Evolutionary conservation across 2,888 invertebrate genomes (phyloP).

Genomic region (Heliconius sara): DNA sequence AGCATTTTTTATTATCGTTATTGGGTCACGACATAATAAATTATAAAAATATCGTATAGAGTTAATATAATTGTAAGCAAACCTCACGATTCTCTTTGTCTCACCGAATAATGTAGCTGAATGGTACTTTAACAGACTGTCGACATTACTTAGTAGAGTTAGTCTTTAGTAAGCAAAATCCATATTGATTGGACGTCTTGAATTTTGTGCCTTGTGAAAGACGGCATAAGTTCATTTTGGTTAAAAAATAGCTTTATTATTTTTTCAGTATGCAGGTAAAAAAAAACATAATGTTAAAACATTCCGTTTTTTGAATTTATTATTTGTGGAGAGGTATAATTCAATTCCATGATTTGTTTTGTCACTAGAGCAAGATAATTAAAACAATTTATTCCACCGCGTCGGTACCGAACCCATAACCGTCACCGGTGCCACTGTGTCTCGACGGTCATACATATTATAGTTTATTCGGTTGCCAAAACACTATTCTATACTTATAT

Average conservation of each 20-base stretch:
- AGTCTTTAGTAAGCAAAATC: constrained; percentile 47
- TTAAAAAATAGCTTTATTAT: not conserved
- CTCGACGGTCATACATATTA: not conserved
- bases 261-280: not conserved
- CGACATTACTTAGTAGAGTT: constrained; percentile 47
- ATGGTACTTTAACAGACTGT: constrained; percentile 50
- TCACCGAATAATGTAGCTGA: constrained; percentile 48
- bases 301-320: not conserved
- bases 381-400: too few species aligned
- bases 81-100: constrained; percentile 45
- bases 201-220: constrained; percentile 12
- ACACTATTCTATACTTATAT: not conserved
- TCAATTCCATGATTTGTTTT: too few species aligned
- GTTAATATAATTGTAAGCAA: constrained; percentile 1
- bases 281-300: not conserved
- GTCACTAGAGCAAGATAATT: too few species aligned
- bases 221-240: not conserved
- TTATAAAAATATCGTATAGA: constrained; percentile 3
- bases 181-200: constrained; percentile 44
- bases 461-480: not conserved
- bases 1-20: not conserved
- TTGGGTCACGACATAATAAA: not conserved
- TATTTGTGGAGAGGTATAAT: not conserved
- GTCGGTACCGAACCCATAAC: too few species aligned
- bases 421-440: too few species aligned